These are phyloP conservation scores for Strongylocentrotus purpuratus DNA, from an alignment of 35 echinoderm and acorn worm genomes.

Conservation along the genomic window DNA sequence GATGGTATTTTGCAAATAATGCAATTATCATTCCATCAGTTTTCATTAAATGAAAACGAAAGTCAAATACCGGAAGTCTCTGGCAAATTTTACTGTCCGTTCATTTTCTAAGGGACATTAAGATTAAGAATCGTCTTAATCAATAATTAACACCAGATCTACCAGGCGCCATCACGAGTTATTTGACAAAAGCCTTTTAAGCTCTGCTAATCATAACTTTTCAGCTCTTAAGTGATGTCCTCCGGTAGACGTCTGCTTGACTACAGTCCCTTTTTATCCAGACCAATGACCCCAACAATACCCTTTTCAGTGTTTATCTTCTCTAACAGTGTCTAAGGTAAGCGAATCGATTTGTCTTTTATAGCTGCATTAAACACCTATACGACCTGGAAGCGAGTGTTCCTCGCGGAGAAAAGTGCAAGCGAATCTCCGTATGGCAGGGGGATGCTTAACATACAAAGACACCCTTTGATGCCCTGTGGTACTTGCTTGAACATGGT, in stretches of 20 bases:
- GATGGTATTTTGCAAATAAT: no score
- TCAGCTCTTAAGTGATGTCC: not conserved
- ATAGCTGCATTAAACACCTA: not conserved
- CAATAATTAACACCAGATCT: not conserved
- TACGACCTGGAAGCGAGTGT: not conserved
- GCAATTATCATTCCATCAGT: not conserved
- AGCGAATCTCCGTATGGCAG: not conserved
- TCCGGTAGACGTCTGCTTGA: not conserved
- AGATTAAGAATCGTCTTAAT: not conserved
- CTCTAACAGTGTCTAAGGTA: not conserved
- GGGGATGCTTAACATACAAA: constrained; percentile 30
- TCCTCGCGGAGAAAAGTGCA: not conserved
- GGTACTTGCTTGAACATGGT: constrained; percentile 19
- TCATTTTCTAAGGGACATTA: not conserved
- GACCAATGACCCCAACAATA: not conserved
- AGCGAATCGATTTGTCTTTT: not conserved
- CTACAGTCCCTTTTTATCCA: not conserved
- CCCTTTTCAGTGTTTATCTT: not conserved
- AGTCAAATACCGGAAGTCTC: not conserved
- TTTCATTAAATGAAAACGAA: not conserved
- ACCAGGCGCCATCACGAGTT: not conserved
- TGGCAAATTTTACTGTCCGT: not conserved
- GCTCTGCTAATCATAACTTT: not conserved
- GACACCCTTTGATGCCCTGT: not conserved
- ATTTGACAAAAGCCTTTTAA: not conserved